Percentiles rank a stretch among this genome's conserved stretches.
phyloP scores from a whole-genome alignment of 2,888 invertebrate species.

The Xanthorhoe designata region DNA sequence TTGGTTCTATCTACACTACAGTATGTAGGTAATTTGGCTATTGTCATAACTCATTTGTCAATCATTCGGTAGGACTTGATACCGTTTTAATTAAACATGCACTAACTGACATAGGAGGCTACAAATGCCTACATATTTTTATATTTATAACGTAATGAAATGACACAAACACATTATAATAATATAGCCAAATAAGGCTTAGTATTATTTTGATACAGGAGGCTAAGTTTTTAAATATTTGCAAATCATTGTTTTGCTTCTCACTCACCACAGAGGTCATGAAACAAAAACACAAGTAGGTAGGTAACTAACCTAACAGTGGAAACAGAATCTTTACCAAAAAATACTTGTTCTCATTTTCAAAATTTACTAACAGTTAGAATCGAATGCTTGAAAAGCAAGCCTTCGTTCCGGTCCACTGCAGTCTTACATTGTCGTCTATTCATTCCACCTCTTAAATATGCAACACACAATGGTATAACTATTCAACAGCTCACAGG shows the following conservation, averaged over 20 bases:
- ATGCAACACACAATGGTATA: conserved; percentile 59
- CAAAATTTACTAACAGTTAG: conserved; percentile 26
- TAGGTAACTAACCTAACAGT: not conserved
- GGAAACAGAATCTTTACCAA: not conserved
- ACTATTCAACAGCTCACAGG: conserved; percentile 37
- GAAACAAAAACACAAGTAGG: not conserved
- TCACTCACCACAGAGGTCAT: not conserved
- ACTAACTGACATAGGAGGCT: too few species aligned
- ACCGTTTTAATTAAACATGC: too few species aligned
- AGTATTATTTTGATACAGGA: too few species aligned
- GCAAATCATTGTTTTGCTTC: not conserved
- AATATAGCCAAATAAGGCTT: too few species aligned
- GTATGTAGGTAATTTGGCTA: too few species aligned
- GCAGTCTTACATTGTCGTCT: conserved; percentile 37
- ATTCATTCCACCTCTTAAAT: conserved; percentile 54
- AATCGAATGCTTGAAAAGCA: conserved; percentile 43
- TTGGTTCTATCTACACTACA: too few species aligned
- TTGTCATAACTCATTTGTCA: too few species aligned
- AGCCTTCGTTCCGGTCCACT: conserved; percentile 48
- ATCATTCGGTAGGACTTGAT: too few species aligned
- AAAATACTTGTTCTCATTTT: not conserved
- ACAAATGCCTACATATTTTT: too few species aligned
- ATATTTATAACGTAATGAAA: too few species aligned
- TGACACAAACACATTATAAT: too few species aligned
- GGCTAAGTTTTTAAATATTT: too few species aligned